Conservation (phyloP, 53 echinoderm and acorn worm genomes). For the Stichopus horrens region DNA sequence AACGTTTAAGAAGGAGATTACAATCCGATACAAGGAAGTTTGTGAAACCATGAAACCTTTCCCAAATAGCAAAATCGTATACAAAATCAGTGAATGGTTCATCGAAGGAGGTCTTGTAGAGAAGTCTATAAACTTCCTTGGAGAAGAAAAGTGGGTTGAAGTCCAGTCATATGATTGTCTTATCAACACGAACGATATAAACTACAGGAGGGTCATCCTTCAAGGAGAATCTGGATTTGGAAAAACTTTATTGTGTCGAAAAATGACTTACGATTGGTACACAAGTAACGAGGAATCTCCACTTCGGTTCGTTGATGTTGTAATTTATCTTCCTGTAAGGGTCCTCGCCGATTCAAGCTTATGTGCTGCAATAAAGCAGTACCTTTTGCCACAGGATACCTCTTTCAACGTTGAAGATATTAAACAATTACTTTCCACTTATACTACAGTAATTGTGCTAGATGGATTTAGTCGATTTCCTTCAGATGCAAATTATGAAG, state of each 20-base stretch:
- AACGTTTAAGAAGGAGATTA: too few relatives aligned
- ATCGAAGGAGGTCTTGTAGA: too few relatives aligned
- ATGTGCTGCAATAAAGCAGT: not conserved
- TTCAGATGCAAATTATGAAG: too few relatives aligned
- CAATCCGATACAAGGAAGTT: too few relatives aligned
- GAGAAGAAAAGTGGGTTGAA: too few relatives aligned
- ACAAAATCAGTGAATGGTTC: too few relatives aligned
- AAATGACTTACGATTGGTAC: conserved; percentile 19
- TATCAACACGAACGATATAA: too few relatives aligned
- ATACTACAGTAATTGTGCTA: not conserved
- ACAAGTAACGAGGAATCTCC: not conserved
- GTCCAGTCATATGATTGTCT: too few relatives aligned
- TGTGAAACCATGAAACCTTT: too few relatives aligned
- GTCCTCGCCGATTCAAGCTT: not conserved
- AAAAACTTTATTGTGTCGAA: not conserved
- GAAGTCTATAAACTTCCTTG: too few relatives aligned
- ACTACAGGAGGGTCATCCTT: not conserved
- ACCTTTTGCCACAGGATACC: not conserved
- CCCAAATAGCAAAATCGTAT: too few relatives aligned
- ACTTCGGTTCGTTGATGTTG: not conserved
- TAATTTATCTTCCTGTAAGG: conserved; percentile 2
- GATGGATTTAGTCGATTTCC: not conserved
- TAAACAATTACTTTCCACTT: not conserved
- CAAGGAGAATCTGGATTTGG: conserved; percentile 13
- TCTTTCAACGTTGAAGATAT: not conserved